phyloP scores from a whole-genome alignment of 2,888 invertebrate species.

The Kuschelorhynchus macadamiae region DNA sequence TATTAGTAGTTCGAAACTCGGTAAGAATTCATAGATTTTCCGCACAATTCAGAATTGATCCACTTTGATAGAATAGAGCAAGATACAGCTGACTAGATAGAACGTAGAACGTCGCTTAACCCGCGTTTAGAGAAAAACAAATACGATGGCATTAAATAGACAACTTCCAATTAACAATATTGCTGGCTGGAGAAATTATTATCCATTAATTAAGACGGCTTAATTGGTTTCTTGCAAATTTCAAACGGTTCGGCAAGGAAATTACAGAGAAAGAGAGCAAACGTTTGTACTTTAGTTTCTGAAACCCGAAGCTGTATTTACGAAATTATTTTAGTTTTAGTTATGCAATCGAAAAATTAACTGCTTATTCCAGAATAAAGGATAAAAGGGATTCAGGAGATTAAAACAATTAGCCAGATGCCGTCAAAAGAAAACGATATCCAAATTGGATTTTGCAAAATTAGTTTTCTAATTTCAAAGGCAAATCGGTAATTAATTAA shows the following conservation, averaged over 20 bases:
- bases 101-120: too few relatives aligned
- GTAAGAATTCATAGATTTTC: too few relatives aligned
- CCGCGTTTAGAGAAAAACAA: constrained; percentile 29
- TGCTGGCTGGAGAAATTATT: constrained; percentile 48
- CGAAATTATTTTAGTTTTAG: constrained; percentile 36
- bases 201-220: constrained; percentile 49
- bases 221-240: constrained; percentile 51
- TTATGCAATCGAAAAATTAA: constrained; percentile 41
- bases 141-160: constrained; percentile 48
- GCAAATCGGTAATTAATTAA: constrained; percentile 42
- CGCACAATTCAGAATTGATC: too few relatives aligned
- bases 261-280: constrained; percentile 26
- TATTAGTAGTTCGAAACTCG: too few relatives aligned
- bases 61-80: too few relatives aligned
- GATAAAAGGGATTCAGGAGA: constrained; percentile 27
- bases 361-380: constrained; percentile 26
- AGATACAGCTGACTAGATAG: too few relatives aligned
- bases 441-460: constrained; percentile 39
- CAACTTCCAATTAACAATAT: constrained; percentile 51
- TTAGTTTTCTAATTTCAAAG: constrained; percentile 34
- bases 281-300: constrained; percentile 16
- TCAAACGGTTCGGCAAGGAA: constrained; percentile 37
- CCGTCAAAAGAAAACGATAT: constrained; percentile 33
- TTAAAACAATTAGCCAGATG: constrained; percentile 40
- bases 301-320: constrained; percentile 30